Percentiles rank a stretch among this genome's conserved stretches.
Conservation (phyloP, 1,140 invertebrate genomes). For the Heliconius hermathena region DNA sequence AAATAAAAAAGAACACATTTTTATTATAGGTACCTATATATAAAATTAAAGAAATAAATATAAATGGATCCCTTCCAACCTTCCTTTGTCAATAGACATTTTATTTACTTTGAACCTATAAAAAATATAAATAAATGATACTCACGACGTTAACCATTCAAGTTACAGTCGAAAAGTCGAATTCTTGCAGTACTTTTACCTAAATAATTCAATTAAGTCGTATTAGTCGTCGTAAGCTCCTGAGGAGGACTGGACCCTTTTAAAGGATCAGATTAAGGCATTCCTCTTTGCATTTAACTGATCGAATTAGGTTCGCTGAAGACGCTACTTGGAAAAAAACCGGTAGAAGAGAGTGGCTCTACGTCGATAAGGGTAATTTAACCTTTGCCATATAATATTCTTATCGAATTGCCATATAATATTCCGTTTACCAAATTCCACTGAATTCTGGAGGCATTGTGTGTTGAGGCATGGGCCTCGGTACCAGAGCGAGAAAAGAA, state of each 20-base stretch:
- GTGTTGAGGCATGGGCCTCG: no score
- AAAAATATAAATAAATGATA: not conserved
- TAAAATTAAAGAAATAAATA: no score
- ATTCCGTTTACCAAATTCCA: no score
- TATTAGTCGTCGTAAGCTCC: slow-evolving; percentile 39
- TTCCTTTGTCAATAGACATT: not conserved
- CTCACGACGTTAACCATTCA: not conserved
- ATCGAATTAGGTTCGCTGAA: not conserved
- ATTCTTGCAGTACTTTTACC: not conserved
- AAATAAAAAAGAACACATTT: no score
- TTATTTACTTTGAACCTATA: not conserved
- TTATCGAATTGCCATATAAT: no score
- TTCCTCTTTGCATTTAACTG: slow-evolving; percentile 23
- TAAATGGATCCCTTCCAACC: no score
- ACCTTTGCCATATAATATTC: not conserved
- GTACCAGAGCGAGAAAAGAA: no score
- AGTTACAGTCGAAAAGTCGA: not conserved
- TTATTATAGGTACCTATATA: no score
- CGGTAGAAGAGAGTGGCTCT: not conserved
- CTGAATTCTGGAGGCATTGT: no score
- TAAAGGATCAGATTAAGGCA: slow-evolving; percentile 36
- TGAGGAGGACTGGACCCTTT: slow-evolving; percentile 36
- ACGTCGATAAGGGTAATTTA: not conserved
- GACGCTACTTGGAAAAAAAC: not conserved
- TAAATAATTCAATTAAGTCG: slow-evolving; percentile 40